Evolutionary conservation across 2,888 invertebrate genomes (phyloP), one percentile per base, ranked within the genome.

Genomic region (Aleiodes testaceus): DNA sequence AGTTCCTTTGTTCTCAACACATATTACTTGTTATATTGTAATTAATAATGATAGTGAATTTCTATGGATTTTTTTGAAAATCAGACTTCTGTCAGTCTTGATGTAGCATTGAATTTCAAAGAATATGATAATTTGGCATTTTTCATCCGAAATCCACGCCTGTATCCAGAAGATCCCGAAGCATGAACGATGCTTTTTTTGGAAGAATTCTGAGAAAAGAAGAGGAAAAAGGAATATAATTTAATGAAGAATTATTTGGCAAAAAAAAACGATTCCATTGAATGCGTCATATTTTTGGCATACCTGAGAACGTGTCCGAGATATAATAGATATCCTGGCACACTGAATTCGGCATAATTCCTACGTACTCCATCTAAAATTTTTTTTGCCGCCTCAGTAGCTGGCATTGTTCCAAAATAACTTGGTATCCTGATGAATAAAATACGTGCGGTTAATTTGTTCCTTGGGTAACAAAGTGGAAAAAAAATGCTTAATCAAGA

Each of bases 371-470:
- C 92, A 50, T 91, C 90, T 16, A 93, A 84, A 64, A 92, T 91
- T 65, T 88, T 88, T 53, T 81, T 82, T 0, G 92, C 92, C 6
- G 92, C 92, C 52, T 89, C 88, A 1, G 84, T 80, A 0, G 92
- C 90, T 36, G 91, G 89, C 79, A 92, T 90, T 9, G 91, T 91
- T 9, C 92, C 92, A 77, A 92, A 92, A 80, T 91, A 91, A 79
- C 91, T 91, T 4, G 92, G 91, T 81, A 92, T 92, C 79, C 92
- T 92, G 85, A 84, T 14, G 9, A 68, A 66, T 64, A 65, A 64
- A 49, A 69, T 9, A 36, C 36, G 11, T 36, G 11, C 26, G 5
- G 6, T 47, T 44, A 44, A 14, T 12, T 22, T 63, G 7, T 2
- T 20, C 2, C 11, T 45, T 36, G 4, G 3, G 26, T 26, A 26